phyloP scores from a whole-genome alignment of 1,140 invertebrate genomes.

The Pseudomyrmex concolor region DNA sequence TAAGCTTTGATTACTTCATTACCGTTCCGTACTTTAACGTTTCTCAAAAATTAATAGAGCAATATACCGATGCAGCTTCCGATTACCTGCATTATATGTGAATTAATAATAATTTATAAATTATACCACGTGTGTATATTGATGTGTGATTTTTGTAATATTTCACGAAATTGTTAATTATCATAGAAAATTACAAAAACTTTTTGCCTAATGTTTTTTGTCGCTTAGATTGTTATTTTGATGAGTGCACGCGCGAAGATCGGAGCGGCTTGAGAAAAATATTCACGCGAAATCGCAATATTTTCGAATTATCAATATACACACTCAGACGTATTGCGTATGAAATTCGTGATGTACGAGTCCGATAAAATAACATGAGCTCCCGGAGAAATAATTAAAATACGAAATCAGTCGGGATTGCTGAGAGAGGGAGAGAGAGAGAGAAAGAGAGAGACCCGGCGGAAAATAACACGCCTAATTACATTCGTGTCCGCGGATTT shows the following conservation, averaged over 20 bases:
- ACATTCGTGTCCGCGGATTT: constrained; percentile 39
- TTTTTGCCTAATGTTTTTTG: too few relatives aligned
- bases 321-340: not conserved
- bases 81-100: not conserved
- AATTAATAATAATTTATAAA: not conserved
- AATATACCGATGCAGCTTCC: constrained; percentile 3
- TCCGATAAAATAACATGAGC: constrained; percentile 19
- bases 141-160: too few relatives aligned
- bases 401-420: constrained; percentile 1
- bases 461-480: constrained; percentile 51
- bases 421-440: not conserved
- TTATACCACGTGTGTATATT: not conserved
- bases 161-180: too few relatives aligned
- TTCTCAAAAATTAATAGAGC: constrained; percentile 54
- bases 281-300: too few relatives aligned
- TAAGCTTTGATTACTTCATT: constrained; percentile 48
- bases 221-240: constrained; percentile 1
- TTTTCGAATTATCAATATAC: not conserved
- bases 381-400: constrained; percentile 55
- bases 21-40: constrained; percentile 63
- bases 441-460: not conserved
- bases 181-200: too few relatives aligned
- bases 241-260: too few relatives aligned
- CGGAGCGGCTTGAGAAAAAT: too few relatives aligned
- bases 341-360: constrained; percentile 27